Base-by-base conservation (phyloP, 2,113 vertebrate genomes). In the Sinocyclocheilus anshuiensis region DNA sequence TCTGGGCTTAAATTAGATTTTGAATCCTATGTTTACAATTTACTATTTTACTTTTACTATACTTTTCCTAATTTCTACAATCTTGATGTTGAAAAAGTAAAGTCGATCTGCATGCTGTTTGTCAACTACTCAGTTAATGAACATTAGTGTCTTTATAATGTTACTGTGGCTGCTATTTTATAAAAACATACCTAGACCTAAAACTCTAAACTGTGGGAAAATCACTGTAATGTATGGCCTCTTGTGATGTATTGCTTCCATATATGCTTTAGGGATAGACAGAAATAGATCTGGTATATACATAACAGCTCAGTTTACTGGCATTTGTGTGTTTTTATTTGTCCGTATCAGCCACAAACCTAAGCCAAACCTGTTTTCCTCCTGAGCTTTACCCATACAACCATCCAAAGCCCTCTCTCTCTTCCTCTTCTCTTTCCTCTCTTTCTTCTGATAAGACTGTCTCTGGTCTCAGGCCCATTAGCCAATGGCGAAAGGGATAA, bases 381-480 rank as follows among this genome's bases (percentile, higher is more conserved):
- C 57, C 1, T 42, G 5, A 45, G 15, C 8, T 33, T 53, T 29
- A 48, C 42, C 45, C 81, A n/a, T 55, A 53, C 39, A 2, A 71
- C 10, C 45, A 67, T 69, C 57, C 77, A 74, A 45, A 48, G 57
- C 9, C n/a, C 77, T 86, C 42, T 85, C 65, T 86, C 84, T 86
- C 55, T 63, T 69, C 26, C 77, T 80, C 42, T n/a, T 26, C 77
- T 85, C 72, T 26, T 26, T 74, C 65, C 69, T 84, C 48, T 71
- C 65, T 75, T 36, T 24, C 36, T 63, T 42, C 90, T 93, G 92
- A 93, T 92, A 89, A 91, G 86, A 57, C 79, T 63, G 57, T 84
- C 75, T 86, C 77, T 59, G 86, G 83, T 87, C 77, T 87, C 36
- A 78, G 65, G 89, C 91, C 85, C 81, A 90, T 91, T 88, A 24